Evolutionary conservation across 2,113 vertebrate species (phyloP).

Genomic region (Synchiropus splendidus): DNA sequence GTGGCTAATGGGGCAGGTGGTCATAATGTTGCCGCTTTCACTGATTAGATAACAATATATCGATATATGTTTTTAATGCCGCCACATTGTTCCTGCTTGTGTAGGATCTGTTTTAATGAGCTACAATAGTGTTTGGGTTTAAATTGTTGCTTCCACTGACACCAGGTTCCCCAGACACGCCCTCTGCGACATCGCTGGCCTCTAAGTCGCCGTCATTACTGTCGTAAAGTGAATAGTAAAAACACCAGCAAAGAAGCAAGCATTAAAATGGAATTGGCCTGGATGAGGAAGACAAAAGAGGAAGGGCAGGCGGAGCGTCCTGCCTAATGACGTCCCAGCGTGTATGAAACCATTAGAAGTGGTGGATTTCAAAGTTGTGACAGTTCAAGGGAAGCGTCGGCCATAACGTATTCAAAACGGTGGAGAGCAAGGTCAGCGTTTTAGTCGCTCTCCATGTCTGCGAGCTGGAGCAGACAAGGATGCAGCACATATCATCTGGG

Average conservation of each 20-base stretch:
- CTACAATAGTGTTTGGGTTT: neutral
- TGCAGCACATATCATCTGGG: constrained; percentile 61
- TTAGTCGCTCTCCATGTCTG: constrained; percentile 56
- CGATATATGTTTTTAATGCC: too few relatives aligned
- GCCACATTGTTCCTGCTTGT: too few relatives aligned
- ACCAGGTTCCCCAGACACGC: constrained; percentile 29
- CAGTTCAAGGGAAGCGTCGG: constrained; percentile 65
- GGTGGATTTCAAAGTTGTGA: constrained; percentile 63
- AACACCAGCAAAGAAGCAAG: too few relatives aligned
- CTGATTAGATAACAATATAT: too few relatives aligned
- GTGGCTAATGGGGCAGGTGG: neutral
- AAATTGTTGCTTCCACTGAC: constrained; percentile 16
- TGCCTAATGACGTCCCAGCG: constrained; percentile 26
- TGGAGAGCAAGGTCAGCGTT: constrained; percentile 62
- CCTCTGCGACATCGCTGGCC: constrained; percentile 15
- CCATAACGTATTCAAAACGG: constrained; percentile 66
- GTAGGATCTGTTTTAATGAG: too few relatives aligned
- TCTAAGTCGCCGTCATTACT: too few relatives aligned
- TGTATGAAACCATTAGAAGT: constrained; percentile 63
- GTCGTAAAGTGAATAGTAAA: too few relatives aligned
- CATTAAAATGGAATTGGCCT: too few relatives aligned
- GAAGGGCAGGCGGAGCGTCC: constrained; percentile 18
- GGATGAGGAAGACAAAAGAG: neutral
- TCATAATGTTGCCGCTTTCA: neutral
- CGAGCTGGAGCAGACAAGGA: constrained; percentile 53